Evolutionary conservation across 2,797 vertebrate species (phyloP), one percentile per base, ranked within the genome.

Genomic region (Thaleichthys pacificus): DNA sequence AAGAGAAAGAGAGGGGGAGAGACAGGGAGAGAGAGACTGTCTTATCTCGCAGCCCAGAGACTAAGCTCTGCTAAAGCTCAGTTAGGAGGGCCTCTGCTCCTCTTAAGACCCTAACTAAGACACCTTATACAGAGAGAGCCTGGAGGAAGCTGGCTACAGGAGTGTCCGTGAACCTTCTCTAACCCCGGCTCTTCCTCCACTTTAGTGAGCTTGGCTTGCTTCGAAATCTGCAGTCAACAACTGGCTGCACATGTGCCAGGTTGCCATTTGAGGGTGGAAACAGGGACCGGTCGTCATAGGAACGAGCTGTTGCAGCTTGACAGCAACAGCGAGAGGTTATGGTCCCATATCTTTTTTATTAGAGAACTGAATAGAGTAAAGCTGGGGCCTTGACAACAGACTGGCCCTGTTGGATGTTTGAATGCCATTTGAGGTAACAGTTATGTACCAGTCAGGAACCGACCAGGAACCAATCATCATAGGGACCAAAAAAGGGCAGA

Each of bases 1-100:
- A 26, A 19, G 30, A 35, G 30, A n/a, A 4, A 14, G 61, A 38
- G 61, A 32, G 61, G 30, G 61, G 26, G 61, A n/a, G 61, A 63
- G 61, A 63, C 11, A n/a, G 30, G 30, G 61, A 63, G 26, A 35
- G 17, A n/a, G 26, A 58, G 70, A 47, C 64, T 57, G 38, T 42
- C 73, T 80, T 82, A 77, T 83, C 80, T 77, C 73, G 49, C 24
- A 66, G 63, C 69, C 61, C 68, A 12, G 58, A 75, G 79, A 71
- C 75, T 75, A 22, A 66, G 58, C 70, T 69, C 30, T 64, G 69
- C n/a, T 51, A 68, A 74, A 75, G 67, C 61, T 56, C 60, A 24
- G 8, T 21, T n/a, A 3, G 51, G 51, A 54, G 51, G 51, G 5
- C 51, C 19, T 54, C 51, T 54, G 51, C 5, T 54, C 51, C 19